A percentile compares a stretch with the other conserved stretches of the same genome.
phyloP scores from a whole-genome alignment of 2,797 vertebrate species.

The Craterocephalus amniculus region DNA sequence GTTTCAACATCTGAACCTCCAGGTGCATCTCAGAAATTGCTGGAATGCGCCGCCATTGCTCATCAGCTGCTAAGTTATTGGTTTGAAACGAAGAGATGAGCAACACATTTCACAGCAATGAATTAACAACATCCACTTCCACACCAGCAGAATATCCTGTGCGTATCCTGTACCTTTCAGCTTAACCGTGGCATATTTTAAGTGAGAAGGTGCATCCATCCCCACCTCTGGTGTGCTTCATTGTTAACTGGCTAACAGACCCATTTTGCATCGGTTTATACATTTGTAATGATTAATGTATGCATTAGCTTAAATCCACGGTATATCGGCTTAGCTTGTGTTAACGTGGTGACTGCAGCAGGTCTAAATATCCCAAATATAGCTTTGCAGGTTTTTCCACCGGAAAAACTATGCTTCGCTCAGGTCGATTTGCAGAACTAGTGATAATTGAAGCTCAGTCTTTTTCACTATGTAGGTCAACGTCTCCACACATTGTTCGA shows the following conservation, averaged over 20 bases:
- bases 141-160: neutral
- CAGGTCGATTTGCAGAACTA: neutral
- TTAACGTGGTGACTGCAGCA: neutral
- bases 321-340: neutral
- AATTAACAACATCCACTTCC: neutral
- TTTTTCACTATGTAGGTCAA: slow-evolving; percentile 61
- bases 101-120: neutral
- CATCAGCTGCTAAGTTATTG: slow-evolving; percentile 5
- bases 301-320: neutral
- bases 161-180: neutral
- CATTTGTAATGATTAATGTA: neutral
- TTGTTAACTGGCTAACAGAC: neutral
- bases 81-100: slow-evolving; percentile 2
- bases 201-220: neutral
- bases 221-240: slow-evolving; percentile 3
- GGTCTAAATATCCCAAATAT: neutral
- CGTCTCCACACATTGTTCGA: slow-evolving; percentile 42
- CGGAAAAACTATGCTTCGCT: neutral
- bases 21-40: slow-evolving; percentile 85
- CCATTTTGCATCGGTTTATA: neutral
- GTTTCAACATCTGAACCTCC: slow-evolving; percentile 70
- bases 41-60: slow-evolving; percentile 85
- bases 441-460: neutral
- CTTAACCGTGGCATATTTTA: neutral
- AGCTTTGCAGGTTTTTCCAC: neutral